Conservation (phyloP, 2,113 vertebrate species). For the Psittacula cyanocephala region DNA sequence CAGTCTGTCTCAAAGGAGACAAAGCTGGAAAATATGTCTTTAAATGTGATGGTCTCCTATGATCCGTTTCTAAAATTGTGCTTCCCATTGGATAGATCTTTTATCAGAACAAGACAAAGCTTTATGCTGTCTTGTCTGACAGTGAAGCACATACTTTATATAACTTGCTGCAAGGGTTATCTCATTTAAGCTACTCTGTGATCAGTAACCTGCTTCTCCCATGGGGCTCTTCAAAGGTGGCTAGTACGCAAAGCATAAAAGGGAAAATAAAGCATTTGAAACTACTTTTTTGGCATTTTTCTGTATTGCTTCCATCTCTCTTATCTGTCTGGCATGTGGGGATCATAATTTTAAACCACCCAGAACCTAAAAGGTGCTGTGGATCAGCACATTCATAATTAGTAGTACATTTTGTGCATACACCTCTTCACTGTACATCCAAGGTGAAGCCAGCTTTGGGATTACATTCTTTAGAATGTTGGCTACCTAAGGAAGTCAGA, state of each 20-base stretch:
- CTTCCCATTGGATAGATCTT: conserved; percentile 41
- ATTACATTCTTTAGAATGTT: neutral
- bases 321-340: neutral
- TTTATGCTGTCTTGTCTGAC: conserved; percentile 16
- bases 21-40: conserved; percentile 37
- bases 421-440: neutral
- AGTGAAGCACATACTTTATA: conserved; percentile 5
- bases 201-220: conserved; percentile 12
- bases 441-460: neutral
- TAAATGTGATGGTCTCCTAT: conserved; percentile 32
- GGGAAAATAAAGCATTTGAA: neutral
- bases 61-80: conserved; percentile 55
- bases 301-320: neutral
- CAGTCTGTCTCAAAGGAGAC: conserved; percentile 50
- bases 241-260: neutral
- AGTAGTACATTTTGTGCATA: neutral
- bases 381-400: neutral
- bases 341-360: neutral
- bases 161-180: conserved; percentile 24
- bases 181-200: conserved; percentile 28
- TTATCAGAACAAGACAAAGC: conserved; percentile 58
- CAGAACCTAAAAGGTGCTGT: neutral
- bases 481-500: neutral
- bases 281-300: neutral
- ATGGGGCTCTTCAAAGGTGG: conserved; percentile 8